Evolutionary conservation across 1,140 invertebrate genomes (phyloP), one percentile per base, ranked within the genome.

Genomic region (Zaprionus gabonicus): DNA sequence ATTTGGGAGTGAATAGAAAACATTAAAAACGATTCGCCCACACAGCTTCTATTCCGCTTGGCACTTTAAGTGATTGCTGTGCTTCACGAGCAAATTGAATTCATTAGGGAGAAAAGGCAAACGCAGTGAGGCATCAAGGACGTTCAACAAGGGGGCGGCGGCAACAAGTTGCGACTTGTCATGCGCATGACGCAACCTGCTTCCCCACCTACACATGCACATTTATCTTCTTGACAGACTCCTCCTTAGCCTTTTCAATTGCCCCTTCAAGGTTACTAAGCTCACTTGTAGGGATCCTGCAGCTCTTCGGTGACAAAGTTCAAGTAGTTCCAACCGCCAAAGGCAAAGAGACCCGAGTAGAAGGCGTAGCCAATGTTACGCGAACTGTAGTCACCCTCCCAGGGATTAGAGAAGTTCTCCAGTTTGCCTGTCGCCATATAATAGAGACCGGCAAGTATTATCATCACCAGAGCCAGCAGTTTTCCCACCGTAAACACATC

Each of bases 271-370:
- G n/a, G n/a, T 46, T 46, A 17, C 23, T 68, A 74, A 62, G 51
- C 94, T 95, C 93, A 98, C 97, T 95, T 97, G 94, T 97, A 97
- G 10, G 98, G 98, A 93, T 99, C 97, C 93, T 98, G 96, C 13
- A 99, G 94, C 93, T 99, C 98, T 94, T 98, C 97, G 23, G 98
- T 98, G 34, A 99, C 97, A 93, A 98, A 98, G 93, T 98, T 98
- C 46, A 98, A 94, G 93, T 97, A 98, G 92, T 98, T 98, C 97
- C 97, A 99, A 49, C 98, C 98, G 57, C 98, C 97, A 93, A 99
- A 99, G n/a, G 98, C 98, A 94, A 99, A 99, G 1, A 99, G 94
- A n/a, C 98, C 98, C 0, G 97, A 97, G 93, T 98, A 99, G 84
- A 98, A 98, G 0, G 97, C 97, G 53, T 98, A 93, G 0, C 97